Conservation (phyloP, 2,888 invertebrate genomes). For the Ormyrus nitidulus region DNA sequence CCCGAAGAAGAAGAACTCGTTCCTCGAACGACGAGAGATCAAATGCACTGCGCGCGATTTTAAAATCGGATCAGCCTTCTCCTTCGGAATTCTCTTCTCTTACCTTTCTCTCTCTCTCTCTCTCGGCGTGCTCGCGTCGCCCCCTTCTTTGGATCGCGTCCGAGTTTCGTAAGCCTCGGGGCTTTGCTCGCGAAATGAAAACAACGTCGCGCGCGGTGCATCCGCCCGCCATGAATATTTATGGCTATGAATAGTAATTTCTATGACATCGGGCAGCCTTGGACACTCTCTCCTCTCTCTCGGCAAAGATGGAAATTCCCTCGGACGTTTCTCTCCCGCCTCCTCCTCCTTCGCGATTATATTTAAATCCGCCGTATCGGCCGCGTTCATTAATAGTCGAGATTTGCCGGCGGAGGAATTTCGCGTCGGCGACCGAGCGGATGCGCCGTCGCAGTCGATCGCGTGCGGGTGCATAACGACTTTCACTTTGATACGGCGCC, state of each 20-base stretch:
- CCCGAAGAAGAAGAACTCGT: constrained; percentile 21
- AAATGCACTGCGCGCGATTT: constrained; percentile 11
- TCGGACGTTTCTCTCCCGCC: constrained; percentile 8
- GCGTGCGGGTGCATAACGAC: not conserved
- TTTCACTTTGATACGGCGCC: constrained; percentile 26
- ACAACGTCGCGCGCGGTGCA: constrained; percentile 4
- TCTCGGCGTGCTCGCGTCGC: too few relatives aligned
- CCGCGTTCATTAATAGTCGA: constrained; percentile 22
- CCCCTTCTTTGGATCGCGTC: too few relatives aligned
- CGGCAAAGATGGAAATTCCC: constrained; percentile 43
- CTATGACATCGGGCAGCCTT: constrained; percentile 36
- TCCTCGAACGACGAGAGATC: not conserved
- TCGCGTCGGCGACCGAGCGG: not conserved
- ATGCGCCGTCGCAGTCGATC: too few relatives aligned
- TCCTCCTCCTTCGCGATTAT: not conserved
- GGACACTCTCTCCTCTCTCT: not conserved
- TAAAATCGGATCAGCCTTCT: constrained; percentile 17
- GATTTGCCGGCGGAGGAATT: constrained; percentile 10
- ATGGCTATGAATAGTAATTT: constrained; percentile 50
- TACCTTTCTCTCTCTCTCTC: too few relatives aligned
- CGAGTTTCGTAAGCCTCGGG: too few relatives aligned
- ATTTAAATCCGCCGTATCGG: constrained; percentile 22
- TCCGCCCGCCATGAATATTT: constrained; percentile 40
- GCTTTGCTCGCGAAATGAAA: not conserved
- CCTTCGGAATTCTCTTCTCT: too few relatives aligned